Conservation (phyloP, 2,888 invertebrate species). For the Melieria picta region DNA sequence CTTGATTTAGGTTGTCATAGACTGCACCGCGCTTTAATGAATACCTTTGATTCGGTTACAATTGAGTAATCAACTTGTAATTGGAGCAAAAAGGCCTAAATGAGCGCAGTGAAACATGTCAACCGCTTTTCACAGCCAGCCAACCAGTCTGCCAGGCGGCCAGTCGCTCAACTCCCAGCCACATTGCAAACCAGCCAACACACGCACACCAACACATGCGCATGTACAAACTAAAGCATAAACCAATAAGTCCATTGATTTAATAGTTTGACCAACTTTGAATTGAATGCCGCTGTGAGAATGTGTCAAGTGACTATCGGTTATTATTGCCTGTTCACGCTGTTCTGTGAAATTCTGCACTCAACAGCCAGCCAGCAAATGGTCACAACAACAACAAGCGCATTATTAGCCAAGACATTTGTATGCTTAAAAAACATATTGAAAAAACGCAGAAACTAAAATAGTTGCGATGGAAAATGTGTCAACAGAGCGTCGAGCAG, state of each 20-base stretch:
- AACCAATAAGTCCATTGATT: slow-evolving; percentile 12
- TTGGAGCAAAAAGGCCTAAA: slow-evolving; percentile 26
- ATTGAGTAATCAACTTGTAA: background rate
- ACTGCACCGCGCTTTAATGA: too few relatives aligned
- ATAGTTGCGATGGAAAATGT: background rate
- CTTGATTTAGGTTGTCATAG: too few relatives aligned
- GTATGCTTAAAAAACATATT: slow-evolving; percentile 34
- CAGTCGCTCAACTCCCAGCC: background rate
- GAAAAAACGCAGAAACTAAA: background rate
- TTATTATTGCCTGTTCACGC: background rate
- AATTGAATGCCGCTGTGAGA: background rate
- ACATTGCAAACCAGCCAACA: background rate
- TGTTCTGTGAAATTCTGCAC: slow-evolving; percentile 50
- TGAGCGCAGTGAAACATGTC: slow-evolving; percentile 26
- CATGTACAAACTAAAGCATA: background rate
- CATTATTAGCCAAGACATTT: too few relatives aligned
- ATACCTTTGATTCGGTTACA: too few relatives aligned
- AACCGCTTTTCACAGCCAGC: slow-evolving; percentile 15
- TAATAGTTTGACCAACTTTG: slow-evolving; percentile 19
- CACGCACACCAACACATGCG: background rate
- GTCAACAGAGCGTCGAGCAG: background rate
- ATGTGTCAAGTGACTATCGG: background rate
- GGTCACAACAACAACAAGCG: slow-evolving; percentile 43
- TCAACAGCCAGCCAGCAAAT: slow-evolving; percentile 49
- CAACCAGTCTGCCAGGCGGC: too few relatives aligned